Percentiles rank a stretch among this genome's conserved stretches.
Conservation (phyloP, 2,797 vertebrate species). For the Ctenosaura bakeri region DNA sequence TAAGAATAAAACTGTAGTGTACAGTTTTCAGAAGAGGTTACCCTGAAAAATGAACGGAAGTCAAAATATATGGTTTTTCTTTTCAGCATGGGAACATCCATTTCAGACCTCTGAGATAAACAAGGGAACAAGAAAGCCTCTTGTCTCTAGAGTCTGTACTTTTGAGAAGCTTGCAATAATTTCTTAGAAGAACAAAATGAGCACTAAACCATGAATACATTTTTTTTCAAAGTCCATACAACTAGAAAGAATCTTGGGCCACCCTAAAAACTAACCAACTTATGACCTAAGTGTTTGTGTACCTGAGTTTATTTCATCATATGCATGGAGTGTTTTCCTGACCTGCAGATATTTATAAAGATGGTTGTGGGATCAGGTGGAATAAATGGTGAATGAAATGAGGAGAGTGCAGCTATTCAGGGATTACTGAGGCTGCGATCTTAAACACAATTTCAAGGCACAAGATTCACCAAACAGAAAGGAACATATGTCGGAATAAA, state of each 20-base stretch:
- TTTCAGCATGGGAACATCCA: too few species aligned
- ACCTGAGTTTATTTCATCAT: neutral
- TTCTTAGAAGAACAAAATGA: too few species aligned
- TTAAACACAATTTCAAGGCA: neutral
- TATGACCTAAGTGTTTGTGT: neutral
- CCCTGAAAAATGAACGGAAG: too few species aligned
- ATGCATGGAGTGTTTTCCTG: neutral
- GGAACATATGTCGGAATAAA: neutral
- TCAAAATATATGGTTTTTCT: too few species aligned
- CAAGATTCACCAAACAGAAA: neutral
- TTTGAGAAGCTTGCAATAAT: too few species aligned
- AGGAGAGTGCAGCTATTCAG: neutral
- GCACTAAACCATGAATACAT: too few species aligned
- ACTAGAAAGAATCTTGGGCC: neutral
- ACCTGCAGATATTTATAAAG: neutral
- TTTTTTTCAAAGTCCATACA: neutral
- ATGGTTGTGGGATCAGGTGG: neutral
- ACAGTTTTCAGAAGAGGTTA: neutral
- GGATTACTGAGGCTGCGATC: neutral
- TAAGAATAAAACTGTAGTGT: neutral
- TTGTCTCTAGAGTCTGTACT: too few species aligned
- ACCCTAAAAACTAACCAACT: neutral
- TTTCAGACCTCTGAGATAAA: too few species aligned
- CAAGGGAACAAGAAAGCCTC: too few species aligned
- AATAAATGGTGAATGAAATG: neutral